A percentile compares a stretch with the other conserved stretches of the same genome.
These are phyloP conservation scores for Emydura subglobosa DNA, from an alignment of 2,113 vertebrate genomes.

Conservation along the genomic window DNA sequence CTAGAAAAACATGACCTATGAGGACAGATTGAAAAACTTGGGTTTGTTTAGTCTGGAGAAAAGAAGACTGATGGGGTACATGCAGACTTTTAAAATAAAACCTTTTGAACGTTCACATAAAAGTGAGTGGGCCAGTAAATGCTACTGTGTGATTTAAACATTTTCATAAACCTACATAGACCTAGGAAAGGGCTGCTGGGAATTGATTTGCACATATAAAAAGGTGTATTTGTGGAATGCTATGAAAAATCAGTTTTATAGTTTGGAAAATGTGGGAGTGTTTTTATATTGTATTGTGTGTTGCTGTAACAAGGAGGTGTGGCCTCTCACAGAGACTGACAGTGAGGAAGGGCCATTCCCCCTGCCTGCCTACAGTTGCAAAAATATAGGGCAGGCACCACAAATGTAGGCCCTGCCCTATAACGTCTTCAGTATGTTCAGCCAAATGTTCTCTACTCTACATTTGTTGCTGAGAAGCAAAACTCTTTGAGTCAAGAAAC, in stretches of 20 bases:
- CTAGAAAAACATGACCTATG: too few species aligned
- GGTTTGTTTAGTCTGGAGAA: too few species aligned
- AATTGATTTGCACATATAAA: fast-evolving
- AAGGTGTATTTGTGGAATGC: background rate
- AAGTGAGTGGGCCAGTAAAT: fast-evolving
- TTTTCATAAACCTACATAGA: background rate
- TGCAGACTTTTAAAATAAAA: background rate
- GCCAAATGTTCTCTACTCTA: fast-evolving
- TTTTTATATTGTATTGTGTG: fast-evolving
- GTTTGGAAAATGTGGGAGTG: fast-evolving
- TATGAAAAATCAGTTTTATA: background rate
- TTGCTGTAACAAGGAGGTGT: background rate
- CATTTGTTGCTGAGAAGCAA: background rate
- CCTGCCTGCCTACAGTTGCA: too few species aligned
- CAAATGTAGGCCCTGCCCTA: background rate
- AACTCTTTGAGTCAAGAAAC: background rate
- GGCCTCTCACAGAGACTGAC: fast-evolving
- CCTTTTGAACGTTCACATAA: fast-evolving
- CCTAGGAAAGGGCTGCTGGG: background rate
- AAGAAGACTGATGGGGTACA: too few species aligned
- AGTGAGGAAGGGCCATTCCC: too few species aligned
- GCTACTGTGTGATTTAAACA: background rate
- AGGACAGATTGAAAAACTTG: too few species aligned
- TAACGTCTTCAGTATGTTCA: background rate
- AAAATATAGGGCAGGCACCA: background rate